phyloP scores from a whole-genome alignment of 1,140 invertebrate genomes.

The Papilio helenus region DNA sequence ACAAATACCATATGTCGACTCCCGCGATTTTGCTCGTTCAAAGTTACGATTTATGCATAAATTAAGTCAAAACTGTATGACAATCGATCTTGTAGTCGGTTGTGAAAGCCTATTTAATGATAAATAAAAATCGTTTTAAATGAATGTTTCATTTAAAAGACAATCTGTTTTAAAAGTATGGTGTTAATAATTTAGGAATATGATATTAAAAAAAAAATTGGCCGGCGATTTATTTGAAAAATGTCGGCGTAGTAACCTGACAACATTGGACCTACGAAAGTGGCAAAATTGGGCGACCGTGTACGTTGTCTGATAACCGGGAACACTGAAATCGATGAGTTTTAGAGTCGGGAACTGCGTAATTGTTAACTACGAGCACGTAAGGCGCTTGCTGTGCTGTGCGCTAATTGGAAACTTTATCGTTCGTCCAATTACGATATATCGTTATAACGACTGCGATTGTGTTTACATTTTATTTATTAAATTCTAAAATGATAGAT shows the following conservation, averaged over 20 bases:
- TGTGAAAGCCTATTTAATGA: background rate
- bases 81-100: background rate
- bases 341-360: slow-evolving; percentile 1
- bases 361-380: slow-evolving; percentile 16
- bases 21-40: background rate
- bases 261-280: background rate
- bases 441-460: slow-evolving; percentile 15
- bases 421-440: slow-evolving; percentile 32
- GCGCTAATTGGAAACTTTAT: slow-evolving; percentile 32
- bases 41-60: background rate
- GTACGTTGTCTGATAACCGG: background rate
- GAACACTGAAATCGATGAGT: slow-evolving; percentile 6
- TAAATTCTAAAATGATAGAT: background rate
- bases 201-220: background rate
- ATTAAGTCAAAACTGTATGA: background rate
- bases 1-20: background rate
- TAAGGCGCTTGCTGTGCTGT: background rate
- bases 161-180: background rate
- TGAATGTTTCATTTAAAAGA: too few relatives aligned
- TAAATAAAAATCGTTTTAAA: too few relatives aligned
- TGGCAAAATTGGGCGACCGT: background rate
- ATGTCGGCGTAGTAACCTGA: background rate
- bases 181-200: background rate
- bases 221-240: background rate
- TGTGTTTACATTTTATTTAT: background rate